Percentiles rank a stretch among this genome's conserved stretches.
Conservation (phyloP, 2,888 invertebrate species). For the Leptarthrus brevirostris region DNA sequence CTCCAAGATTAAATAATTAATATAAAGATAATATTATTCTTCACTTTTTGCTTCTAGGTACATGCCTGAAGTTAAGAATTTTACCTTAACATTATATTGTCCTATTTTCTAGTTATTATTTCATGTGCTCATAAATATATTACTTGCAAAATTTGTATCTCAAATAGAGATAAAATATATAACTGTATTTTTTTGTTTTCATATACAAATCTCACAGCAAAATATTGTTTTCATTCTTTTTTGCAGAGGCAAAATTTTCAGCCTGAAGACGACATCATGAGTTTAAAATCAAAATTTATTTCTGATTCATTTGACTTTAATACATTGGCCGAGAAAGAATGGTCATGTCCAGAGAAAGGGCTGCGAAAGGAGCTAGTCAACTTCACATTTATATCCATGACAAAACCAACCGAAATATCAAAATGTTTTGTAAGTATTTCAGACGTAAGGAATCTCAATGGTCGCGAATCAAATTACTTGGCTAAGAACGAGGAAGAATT, state of each 20-base stretch:
- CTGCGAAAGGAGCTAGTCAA: constrained; percentile 61
- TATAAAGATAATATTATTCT: no score
- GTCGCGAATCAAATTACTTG: constrained; percentile 58
- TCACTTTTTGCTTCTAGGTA: no score
- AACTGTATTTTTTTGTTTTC: no score
- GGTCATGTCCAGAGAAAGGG: constrained; percentile 60
- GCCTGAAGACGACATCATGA: constrained; percentile 31
- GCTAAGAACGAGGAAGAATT: constrained; percentile 51
- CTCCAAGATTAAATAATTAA: no score
- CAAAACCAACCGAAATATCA: constrained; percentile 62
- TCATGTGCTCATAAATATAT: no score
- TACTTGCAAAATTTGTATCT: no score
- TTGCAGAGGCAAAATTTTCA: background rate
- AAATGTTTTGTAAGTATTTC: constrained; percentile 60
- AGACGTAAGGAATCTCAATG: constrained; percentile 58
- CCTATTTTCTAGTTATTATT: no score
- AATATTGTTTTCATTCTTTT: background rate
- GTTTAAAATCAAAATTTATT: constrained; percentile 20
- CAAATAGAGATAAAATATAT: no score
- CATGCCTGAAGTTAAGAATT: no score
- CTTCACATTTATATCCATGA: constrained; percentile 59
- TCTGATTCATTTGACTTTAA: constrained; percentile 32
- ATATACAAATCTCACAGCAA: no score
- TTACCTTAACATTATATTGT: no score
- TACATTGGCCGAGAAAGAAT: constrained; percentile 52